These are phyloP conservation scores for Elaphurus davidianus DNA, from an alignment of 2,113 vertebrate genomes.

Conservation along the genomic window DNA sequence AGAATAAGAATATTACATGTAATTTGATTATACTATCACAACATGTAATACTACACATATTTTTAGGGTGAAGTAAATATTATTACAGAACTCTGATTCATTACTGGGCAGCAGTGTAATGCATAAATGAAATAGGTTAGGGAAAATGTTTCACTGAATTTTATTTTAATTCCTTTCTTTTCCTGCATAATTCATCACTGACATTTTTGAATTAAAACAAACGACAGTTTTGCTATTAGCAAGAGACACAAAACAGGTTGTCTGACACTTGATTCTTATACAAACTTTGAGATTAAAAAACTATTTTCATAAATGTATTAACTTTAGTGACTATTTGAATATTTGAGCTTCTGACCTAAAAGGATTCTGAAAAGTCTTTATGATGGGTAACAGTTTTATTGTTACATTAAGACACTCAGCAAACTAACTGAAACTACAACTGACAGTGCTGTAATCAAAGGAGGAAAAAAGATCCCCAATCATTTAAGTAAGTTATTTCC, in stretches of 20 bases:
- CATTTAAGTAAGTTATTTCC: background rate
- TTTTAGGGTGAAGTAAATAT: conserved; percentile 36
- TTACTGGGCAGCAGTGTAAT: background rate
- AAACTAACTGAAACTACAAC: background rate
- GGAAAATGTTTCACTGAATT: background rate
- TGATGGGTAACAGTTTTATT: background rate
- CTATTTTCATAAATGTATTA: background rate
- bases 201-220: background rate
- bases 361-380: background rate
- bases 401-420: conserved; percentile 17
- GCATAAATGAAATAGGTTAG: conserved; percentile 29
- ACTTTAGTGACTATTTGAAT: background rate
- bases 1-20: conserved; percentile 4
- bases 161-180: conserved; percentile 27
- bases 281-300: background rate
- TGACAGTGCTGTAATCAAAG: background rate
- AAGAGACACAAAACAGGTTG: background rate
- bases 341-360: conserved; percentile 23
- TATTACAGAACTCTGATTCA: background rate
- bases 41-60: background rate
- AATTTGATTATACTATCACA: conserved; percentile 19
- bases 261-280: background rate
- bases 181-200: background rate
- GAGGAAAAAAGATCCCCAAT: background rate
- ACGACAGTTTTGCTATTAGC: conserved; percentile 1